These are phyloP conservation scores for Oxygymnocypris stewartii DNA, from an alignment of 2,113 vertebrate genomes.

Conservation along the genomic window DNA sequence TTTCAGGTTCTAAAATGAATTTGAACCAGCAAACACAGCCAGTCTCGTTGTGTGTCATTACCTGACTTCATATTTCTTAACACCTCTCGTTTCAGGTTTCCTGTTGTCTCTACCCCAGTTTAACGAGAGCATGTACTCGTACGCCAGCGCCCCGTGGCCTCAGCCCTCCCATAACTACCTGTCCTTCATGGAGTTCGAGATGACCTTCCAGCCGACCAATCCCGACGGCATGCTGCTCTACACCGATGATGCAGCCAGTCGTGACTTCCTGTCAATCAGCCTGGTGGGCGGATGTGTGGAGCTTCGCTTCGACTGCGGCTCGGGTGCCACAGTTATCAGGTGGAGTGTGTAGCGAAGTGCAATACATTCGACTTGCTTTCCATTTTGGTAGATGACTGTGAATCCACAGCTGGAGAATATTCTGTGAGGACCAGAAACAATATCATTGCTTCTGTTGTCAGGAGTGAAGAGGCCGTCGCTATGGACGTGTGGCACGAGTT, in stretches of 20 bases:
- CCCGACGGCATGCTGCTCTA: constrained; percentile 87
- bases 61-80: neutral
- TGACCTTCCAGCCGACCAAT: constrained; percentile 82
- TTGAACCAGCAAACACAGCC: neutral
- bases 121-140: constrained; percentile 85
- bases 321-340: constrained; percentile 88
- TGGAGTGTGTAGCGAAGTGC: neutral
- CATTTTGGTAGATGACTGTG: neutral
- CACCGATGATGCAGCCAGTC: constrained; percentile 86
- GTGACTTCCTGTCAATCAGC: constrained; percentile 88
- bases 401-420: neutral
- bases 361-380: neutral
- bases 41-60: neutral
- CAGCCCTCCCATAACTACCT: constrained; percentile 86
- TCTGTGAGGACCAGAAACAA: neutral
- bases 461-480: constrained; percentile 84
- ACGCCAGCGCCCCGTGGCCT: constrained; percentile 85
- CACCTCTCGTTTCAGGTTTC: constrained; percentile 76
- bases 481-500: constrained; percentile 89
- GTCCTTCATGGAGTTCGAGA: constrained; percentile 94
- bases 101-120: constrained; percentile 85
- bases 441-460: constrained; percentile 53
- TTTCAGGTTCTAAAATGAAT: neutral
- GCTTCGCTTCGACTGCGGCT: constrained; percentile 96
- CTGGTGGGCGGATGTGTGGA: constrained; percentile 84